Conservation (phyloP, 2,888 invertebrate genomes). For the Eupelmus urozonus region DNA sequence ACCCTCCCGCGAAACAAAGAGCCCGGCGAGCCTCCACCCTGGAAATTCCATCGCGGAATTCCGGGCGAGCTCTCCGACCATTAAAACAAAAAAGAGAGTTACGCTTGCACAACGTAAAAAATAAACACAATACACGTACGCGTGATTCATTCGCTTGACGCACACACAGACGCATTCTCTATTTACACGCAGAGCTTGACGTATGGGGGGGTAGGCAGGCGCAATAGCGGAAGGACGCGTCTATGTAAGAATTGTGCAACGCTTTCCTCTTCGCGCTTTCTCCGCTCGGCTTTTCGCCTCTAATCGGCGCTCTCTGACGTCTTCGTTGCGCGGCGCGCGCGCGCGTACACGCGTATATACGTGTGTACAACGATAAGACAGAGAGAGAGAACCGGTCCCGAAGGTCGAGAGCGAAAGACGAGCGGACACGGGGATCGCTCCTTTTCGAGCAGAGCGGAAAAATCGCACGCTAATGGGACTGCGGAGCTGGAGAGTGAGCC, state of each 20-base stretch:
- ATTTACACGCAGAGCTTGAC: not conserved
- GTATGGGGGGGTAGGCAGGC: no score
- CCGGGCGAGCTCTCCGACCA: constrained; percentile 9
- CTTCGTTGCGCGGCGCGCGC: no score
- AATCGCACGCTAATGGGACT: constrained; percentile 22
- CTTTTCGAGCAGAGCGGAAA: not conserved
- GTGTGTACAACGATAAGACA: constrained; percentile 21
- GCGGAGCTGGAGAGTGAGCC: not conserved
- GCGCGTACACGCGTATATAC: not conserved
- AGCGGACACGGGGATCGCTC: not conserved
- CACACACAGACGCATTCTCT: not conserved
- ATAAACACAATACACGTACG: constrained; percentile 2
- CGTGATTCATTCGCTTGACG: not conserved
- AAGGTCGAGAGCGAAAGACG: constrained; percentile 36
- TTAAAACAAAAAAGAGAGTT: not conserved
- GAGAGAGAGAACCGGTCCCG: constrained; percentile 40
- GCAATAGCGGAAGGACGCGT: no score
- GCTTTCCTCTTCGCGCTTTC: no score
- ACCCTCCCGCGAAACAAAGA: no score
- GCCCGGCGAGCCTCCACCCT: not conserved
- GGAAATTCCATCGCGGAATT: constrained; percentile 29
- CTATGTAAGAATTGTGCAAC: no score
- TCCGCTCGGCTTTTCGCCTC: no score
- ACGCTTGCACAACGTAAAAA: not conserved
- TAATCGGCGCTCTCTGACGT: no score